Percentiles rank a stretch among this genome's conserved stretches.
phyloP scores from a whole-genome alignment of 2,797 vertebrate genomes.

The Naso thynnoides region DNA sequence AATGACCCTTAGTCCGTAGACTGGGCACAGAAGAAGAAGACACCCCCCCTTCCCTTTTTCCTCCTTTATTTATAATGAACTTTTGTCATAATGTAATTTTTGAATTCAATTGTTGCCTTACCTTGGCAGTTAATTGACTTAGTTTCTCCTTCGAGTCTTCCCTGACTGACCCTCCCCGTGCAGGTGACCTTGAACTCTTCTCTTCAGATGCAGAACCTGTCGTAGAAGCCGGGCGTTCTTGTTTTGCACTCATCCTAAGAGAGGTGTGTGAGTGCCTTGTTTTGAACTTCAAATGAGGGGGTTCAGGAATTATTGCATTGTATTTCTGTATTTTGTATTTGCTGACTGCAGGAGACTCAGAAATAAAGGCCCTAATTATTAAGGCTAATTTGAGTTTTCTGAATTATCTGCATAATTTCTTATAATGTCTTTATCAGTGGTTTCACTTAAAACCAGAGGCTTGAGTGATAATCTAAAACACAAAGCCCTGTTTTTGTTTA shows the following conservation, averaged over 20 bases:
- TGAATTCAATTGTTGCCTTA: not conserved
- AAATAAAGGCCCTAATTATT: not conserved
- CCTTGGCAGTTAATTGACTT: not conserved
- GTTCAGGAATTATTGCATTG: not conserved
- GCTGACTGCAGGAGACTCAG: not conserved
- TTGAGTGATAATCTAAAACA: not conserved
- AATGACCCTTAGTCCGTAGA: not conserved
- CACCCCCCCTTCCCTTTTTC: too few species aligned
- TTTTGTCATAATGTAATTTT: not conserved
- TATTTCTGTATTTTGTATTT: not conserved
- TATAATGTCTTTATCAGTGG: not conserved
- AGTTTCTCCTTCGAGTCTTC: not conserved
- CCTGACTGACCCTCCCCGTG: not conserved
- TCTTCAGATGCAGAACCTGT: not conserved
- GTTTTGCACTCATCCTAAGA: constrained; percentile 1
- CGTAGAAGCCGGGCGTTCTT: not conserved
- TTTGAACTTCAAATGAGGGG: not conserved
- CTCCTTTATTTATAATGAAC: not conserved
- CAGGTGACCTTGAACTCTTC: not conserved
- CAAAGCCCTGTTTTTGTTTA: not conserved
- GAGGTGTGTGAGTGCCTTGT: not conserved
- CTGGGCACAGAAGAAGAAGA: not conserved
- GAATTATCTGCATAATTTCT: not conserved
- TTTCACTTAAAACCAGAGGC: not conserved
- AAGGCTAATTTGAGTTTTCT: not conserved